Base-by-base conservation (phyloP, 2,797 vertebrate species). In the Numenius phaeopus region DNA sequence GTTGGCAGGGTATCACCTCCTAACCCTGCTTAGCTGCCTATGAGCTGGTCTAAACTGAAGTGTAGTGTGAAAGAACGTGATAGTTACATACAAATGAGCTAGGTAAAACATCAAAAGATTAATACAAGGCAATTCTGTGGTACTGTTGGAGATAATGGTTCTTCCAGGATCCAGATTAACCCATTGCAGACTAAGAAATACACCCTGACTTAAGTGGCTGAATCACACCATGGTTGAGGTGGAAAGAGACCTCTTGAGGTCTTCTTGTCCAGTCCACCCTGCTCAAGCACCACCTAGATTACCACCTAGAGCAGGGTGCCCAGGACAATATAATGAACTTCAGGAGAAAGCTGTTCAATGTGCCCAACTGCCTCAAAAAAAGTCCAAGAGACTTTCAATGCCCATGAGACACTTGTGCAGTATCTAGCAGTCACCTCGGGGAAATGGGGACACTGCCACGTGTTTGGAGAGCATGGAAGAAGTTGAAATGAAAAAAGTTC, bases 191-290 rank as follows among this genome's bases (percentile, higher is more conserved):
- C 32, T 83, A 49, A 49, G 40, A 95, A 90, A 84, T 14, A 66
- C 4, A 13, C 17, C 49, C 22, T 0, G 2, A 58, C 37, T 22
- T 59, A 72, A 57, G 40, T 73, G 40, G 42, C 6, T 87, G 49
- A 72, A 85, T 62, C 54, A 46, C 30, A 83, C 34, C 34, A 23
- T 26, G 14, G 7, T 0, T 76, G 62, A 82, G 20, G 16, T 47
- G 8, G 30, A 58, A 93, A 83, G 57, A 17, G 23, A 82, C 26
- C 18, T 79, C 32, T 32, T 67, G 27, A 84, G 15, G 37, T 42
- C 58, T 58, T n/a, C 39, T 67, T 47, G 30, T 58, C 65, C 21
- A 65, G 39, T 26, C 46, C 0, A 0, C 13, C 29, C 32, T 49
- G 32, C 29, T 79, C 29, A 67, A 67, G 37, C 22, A 94, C 17